phyloP scores from a whole-genome alignment of 1,140 invertebrate species.

The Caenorhabditis remanei region DNA sequence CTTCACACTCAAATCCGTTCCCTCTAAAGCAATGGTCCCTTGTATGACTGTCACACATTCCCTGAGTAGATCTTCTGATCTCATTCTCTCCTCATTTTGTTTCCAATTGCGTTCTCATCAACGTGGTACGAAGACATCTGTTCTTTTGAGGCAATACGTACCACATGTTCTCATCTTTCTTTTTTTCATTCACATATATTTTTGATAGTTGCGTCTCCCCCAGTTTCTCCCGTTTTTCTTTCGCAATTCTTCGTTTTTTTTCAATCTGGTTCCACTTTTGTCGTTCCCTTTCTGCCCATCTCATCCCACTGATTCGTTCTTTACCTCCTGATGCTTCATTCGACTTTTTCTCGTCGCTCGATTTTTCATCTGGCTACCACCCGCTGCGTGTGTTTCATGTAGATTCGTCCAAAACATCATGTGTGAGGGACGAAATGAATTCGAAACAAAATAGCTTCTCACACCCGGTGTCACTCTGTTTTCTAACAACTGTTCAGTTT shows the following conservation, averaged over 20 bases:
- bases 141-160: conserved; percentile 7
- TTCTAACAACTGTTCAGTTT: conserved; percentile 39
- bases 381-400: conserved; percentile 46
- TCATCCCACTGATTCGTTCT: neutral
- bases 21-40: neutral
- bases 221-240: neutral
- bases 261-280: conserved; percentile 51
- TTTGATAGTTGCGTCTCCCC: neutral
- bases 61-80: neutral
- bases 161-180: conserved; percentile 11
- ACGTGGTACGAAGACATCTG: conserved; percentile 11
- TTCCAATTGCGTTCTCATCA: neutral
- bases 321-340: conserved; percentile 4
- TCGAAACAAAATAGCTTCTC: conserved; percentile 54
- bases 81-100: neutral
- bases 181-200: neutral
- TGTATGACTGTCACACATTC: neutral
- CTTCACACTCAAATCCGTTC: neutral
- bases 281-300: neutral
- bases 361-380: conserved; percentile 40
- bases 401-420: conserved; percentile 43
- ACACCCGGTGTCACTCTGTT: conserved; percentile 37
- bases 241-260: neutral
- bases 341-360: neutral
- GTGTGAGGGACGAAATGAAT: conserved; percentile 14